Evolutionary conservation across 2,888 invertebrate species (phyloP), one percentile per base, ranked within the genome.

Genomic region (Rutpela maculata): DNA sequence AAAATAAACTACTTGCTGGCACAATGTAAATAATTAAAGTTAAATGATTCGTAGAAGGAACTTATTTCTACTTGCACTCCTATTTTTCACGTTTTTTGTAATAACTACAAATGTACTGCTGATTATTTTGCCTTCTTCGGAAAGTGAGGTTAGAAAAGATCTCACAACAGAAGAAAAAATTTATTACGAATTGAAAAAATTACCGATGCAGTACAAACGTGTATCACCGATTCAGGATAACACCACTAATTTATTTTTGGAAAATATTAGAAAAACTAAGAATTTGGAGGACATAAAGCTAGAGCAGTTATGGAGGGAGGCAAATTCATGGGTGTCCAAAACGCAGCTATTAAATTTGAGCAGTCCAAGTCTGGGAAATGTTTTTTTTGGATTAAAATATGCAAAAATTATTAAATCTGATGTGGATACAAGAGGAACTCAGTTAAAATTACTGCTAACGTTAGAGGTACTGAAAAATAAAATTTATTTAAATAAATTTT

Each of bases 371-470:
- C 84, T 95, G 80, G 95, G 95, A 9, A 92, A 93, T 84, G 91
- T 95, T 80, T 87, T 95, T 69, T 91, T 92, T 76, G 93, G 94
- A 15, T 90, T 96, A 84, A 93, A 93, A 80, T 91, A 91, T 83
- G 92, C 94, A 79, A 93, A 92, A 86, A 94, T 97, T 86, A 91
- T 92, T 15, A 91, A 93, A 78, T 97, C 95, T 10, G 96, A 95
- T 88, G 94, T 96, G 89, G 95, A 96, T 79, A 92, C 93, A 26
- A 93, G 94, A 87, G 98, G 98, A 75, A 98, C 98, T 43, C 98
- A 99, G 89, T 91, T 99, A 68, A 99, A 99, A 90, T 90, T 98
- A 71, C 90, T 96, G 83, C 89, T 98, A 59, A 92, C 94, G 15
- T 90, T 98, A 81, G 92, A 95, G 89, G 95, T 95, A 86, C 1